Percentiles rank a stretch among this genome's conserved stretches.
These are phyloP conservation scores for Squalus acanthias DNA, from an alignment of 2,797 vertebrate species.

Conservation along the genomic window DNA sequence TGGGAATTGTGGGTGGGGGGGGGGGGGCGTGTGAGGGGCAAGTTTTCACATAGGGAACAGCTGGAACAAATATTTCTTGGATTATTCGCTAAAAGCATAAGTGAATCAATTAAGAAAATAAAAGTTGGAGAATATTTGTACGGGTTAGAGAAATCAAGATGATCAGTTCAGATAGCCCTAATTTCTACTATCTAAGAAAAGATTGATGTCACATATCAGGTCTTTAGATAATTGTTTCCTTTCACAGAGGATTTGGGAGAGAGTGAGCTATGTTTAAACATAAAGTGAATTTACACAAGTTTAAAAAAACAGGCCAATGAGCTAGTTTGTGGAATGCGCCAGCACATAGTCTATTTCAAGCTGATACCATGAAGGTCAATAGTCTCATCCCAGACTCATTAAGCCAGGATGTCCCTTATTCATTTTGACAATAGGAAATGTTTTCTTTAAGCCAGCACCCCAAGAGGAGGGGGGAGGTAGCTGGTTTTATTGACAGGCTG, in stretches of 20 bases:
- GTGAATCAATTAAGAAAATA: neutral
- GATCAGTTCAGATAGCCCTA: neutral
- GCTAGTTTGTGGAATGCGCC: neutral
- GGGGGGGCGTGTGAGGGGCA: no score
- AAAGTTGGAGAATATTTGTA: neutral
- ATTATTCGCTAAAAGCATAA: neutral
- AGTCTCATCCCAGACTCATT: neutral
- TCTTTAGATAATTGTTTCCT: neutral
- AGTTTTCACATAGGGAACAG: no score
- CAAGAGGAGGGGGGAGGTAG: no score
- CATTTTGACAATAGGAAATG: neutral
- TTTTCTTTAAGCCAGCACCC: neutral
- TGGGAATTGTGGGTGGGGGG: no score
- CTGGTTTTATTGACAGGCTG: no score
- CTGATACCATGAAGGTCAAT: neutral
- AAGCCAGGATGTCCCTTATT: neutral
- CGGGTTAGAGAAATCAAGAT: neutral
- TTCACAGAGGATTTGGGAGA: neutral
- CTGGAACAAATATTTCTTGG: no score
- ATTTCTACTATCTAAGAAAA: neutral
- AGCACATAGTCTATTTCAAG: neutral
- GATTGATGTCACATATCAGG: no score
- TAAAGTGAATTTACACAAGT: neutral
- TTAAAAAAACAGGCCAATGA: no score
- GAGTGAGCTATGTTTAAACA: neutral